Base-by-base conservation (phyloP, 1,140 invertebrate species). In the Panagrolaimus sp. region DNA sequence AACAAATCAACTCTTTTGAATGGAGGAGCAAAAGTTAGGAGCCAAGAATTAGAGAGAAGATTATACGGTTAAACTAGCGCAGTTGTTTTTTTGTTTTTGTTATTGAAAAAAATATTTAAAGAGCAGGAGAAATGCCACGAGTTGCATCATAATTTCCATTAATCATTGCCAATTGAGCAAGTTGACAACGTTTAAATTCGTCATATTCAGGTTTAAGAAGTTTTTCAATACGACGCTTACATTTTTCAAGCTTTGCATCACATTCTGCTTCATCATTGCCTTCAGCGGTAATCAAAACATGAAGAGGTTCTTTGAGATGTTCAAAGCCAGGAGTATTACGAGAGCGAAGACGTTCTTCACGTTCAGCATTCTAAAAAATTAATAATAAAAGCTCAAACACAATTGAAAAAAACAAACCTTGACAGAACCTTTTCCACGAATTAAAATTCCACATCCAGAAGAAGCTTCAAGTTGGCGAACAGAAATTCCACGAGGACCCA, bases 371-470 rank as follows among this genome's bases (percentile, higher is more conserved):
- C 52, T 58, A 28, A 24, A 58, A 58, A 24, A 24, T 12, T 14
- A 9, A 43, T n/a, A 12, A 28, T 2, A 10, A 15, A 43, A 44
- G 15, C 6, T 14, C 7, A 3, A 43, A 65, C 24, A 55, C n/a
- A 64, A 8, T 24, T 43, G 43, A 14, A 5, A 43, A 65, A 43
- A 21, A 65, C 67, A 21, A 28, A 73, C 71, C 71, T 73, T 73
- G 43, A 98, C 97, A 58, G 94, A 97, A 15, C 95, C 95, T 86
- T 94, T 94, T 79, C 95, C 95, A 86, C 95, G 88, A 72, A 98
- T 94, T 94, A 98, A 97, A 79, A 98, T 97, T 89, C 97, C 98
- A 87, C 95, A 98, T 79, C 94, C 94, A 78, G 94, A 98, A 88
- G 96, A 94, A 86, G 96, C 91, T 87, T 98, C 95, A 82, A 98